phyloP scores from a whole-genome alignment of 2,888 invertebrate species.

The Didymodactylos carnosus region DNA sequence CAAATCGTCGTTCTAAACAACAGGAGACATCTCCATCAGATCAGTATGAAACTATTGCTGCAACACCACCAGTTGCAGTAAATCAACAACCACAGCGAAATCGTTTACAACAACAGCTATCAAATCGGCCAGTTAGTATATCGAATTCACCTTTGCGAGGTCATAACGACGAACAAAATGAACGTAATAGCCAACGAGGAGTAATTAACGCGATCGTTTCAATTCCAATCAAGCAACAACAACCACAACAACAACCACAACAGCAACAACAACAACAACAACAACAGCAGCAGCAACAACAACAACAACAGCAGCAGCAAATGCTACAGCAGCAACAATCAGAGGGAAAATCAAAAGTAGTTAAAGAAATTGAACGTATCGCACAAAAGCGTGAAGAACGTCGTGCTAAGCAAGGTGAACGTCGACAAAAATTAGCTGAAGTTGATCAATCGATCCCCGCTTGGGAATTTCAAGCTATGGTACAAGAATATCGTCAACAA shows the following conservation, averaged over 20 bases:
- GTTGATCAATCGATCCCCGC: constrained; percentile 8
- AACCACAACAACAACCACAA: too few relatives aligned
- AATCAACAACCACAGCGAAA: neutral
- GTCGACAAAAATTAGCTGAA: constrained; percentile 51
- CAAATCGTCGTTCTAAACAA: neutral
- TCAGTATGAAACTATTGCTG: too few relatives aligned
- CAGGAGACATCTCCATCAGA: too few relatives aligned
- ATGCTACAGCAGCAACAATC: neutral
- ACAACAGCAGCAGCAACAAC: too few relatives aligned
- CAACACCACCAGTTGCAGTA: too few relatives aligned
- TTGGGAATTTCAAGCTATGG: constrained; percentile 14
- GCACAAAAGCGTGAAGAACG: constrained; percentile 88
- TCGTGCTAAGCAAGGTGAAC: constrained; percentile 68
- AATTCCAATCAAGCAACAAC: neutral
- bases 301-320: neutral
- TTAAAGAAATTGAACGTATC: constrained; percentile 63
- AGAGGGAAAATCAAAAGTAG: constrained; percentile 31
- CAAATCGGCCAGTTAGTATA: neutral
- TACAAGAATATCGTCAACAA: constrained; percentile 6
- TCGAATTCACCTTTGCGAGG: neutral
- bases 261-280: neutral
- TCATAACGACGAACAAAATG: neutral
- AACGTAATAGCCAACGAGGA: neutral
- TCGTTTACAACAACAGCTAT: neutral
- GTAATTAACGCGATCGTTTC: neutral